A percentile compares a stretch with the other conserved stretches of the same genome.
Evolutionary conservation across 1,140 invertebrate species (phyloP).

Genomic region (Pogonomyrmex californicus): DNA sequence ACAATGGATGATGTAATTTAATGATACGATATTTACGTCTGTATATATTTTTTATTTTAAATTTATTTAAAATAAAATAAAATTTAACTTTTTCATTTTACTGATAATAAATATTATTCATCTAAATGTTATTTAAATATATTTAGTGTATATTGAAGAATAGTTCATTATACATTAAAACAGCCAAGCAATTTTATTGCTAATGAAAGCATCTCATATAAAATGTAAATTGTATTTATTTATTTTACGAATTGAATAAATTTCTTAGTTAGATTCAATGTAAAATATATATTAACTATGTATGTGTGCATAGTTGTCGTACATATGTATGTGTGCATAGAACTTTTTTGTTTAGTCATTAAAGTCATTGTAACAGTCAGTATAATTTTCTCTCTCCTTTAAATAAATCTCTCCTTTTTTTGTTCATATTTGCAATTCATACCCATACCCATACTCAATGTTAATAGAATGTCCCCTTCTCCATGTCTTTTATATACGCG

Average conservation of each 20-base stretch:
- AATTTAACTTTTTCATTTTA: neutral
- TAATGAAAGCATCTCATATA: constrained; percentile 2
- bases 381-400: neutral
- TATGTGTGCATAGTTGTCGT: neutral
- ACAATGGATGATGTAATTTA: neutral
- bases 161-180: neutral
- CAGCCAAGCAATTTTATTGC: neutral
- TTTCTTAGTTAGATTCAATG: neutral
- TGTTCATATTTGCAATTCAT: neutral
- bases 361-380: neutral
- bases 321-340: neutral
- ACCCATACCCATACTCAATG: neutral
- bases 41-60: neutral
- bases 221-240: neutral
- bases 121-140: neutral
- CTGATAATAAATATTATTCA: neutral
- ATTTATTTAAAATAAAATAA: neutral
- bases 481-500: neutral
- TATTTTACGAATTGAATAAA: neutral
- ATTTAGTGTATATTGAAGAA: neutral
- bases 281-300: neutral
- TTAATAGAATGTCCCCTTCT: constrained; percentile 8
- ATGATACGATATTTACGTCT: neutral
- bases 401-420: neutral
- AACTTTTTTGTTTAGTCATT: constrained; percentile 20